Evolutionary conservation across 2,797 vertebrate genomes (phyloP), one percentile per base, ranked within the genome.

Genomic region (Girardinus metallicus): DNA sequence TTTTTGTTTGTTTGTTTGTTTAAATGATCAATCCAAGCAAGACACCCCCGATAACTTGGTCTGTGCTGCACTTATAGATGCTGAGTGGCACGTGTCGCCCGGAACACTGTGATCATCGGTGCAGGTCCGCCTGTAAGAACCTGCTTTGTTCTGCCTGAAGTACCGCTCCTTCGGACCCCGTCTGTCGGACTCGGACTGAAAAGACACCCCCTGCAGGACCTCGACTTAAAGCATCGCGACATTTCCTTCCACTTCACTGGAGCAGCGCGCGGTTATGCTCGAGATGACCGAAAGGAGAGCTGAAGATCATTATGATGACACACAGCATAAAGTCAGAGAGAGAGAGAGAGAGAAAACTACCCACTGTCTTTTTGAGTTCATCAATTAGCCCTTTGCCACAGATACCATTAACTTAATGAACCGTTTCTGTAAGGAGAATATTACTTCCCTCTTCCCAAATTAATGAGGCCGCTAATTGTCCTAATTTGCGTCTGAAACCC

Each of bases 381-480:
- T 94, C 94, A 93, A 90, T 94, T 93, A 92, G 85, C 80, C 84
- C 55, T 81, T 49, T 78, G 82, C 80, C 83, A 77, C 77, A 90
- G 89, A 94, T 89, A 93, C 78, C 89, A 71, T 72, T 79, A 78
- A 88, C 92, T 91, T 95, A 96, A 95, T 95, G 92, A 95, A 84
- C 82, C 92, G 78, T 88, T 85, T 73, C 91, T 89, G 87, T 87
- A 89, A 93, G 90, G 86, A 82, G 86, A 92, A 93, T 93, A 94
- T 94, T 86, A 94, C 93, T 95, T 95, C 94, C 91, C 87, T 90
- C 91, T 88, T 80, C 88, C 86, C 75, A 92, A 94, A 94, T 94
- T 95, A 95, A 96, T 93, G 94, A 95, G 89, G 92, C 93, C 77
- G 77, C 88, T 95, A 94, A 96, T 96, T 94, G 93, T 84, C 80